phyloP scores from a whole-genome alignment of 2,888 invertebrate genomes.

The Rotaria socialis region DNA sequence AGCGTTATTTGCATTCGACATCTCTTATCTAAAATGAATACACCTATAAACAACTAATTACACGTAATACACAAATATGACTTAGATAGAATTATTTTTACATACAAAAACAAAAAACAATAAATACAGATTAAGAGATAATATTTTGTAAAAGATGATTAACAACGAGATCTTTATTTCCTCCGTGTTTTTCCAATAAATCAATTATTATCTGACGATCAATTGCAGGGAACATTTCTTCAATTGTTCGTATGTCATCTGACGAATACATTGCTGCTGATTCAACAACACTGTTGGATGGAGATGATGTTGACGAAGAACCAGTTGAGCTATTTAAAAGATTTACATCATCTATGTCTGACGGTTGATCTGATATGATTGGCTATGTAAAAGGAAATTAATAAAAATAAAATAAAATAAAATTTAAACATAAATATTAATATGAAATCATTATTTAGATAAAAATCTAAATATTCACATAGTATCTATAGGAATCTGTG shows the following conservation, averaged over 20 bases:
- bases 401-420: not conserved
- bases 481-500: too few species aligned
- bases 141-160: conserved; percentile 74
- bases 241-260: conserved; percentile 63
- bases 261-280: conserved; percentile 51
- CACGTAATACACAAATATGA: not conserved
- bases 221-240: conserved; percentile 92
- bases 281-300: not conserved
- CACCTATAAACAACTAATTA: not conserved
- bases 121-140: not conserved
- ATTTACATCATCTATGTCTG: not conserved
- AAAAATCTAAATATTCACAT: too few species aligned
- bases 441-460: too few species aligned
- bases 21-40: not conserved
- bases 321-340: not conserved
- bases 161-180: conserved; percentile 84
- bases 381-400: not conserved
- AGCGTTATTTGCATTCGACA: not conserved
- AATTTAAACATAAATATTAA: too few species aligned
- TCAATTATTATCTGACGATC: conserved; percentile 86
- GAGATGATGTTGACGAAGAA: not conserved
- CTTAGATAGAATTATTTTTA: not conserved
- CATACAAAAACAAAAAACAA: not conserved
- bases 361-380: not conserved
- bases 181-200: conserved; percentile 79